phyloP scores from a whole-genome alignment of 2,113 vertebrate species.

The Hydrolagus affinis region DNA sequence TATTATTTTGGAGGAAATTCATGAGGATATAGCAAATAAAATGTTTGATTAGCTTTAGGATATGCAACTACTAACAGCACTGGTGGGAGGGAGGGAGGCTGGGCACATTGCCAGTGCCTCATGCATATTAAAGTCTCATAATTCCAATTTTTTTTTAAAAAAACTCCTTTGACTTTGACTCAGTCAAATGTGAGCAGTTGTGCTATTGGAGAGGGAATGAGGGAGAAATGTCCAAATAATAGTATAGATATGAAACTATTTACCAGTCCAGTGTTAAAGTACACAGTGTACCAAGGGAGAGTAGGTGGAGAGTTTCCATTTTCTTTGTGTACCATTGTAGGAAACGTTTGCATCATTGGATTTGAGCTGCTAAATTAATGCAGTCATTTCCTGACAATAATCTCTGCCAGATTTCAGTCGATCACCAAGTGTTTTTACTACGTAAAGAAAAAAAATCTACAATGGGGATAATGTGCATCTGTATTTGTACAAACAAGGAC shows the following conservation, averaged over 20 bases:
- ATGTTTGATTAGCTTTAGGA: too few species aligned
- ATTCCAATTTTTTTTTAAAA: not conserved
- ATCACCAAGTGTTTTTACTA: not conserved
- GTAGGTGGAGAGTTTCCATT: not conserved
- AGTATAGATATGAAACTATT: not conserved
- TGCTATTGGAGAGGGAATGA: not conserved
- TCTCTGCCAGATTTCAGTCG: slow-evolving; percentile 3
- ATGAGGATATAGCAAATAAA: too few species aligned
- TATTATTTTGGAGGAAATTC: too few species aligned
- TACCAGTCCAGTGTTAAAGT: not conserved
- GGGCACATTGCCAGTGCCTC: not conserved
- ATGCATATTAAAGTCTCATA: not conserved
- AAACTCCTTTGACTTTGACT: not conserved
- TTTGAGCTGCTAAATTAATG: not conserved
- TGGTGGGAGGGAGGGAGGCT: not conserved
- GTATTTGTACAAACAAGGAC: not conserved
- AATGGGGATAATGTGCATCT: too few species aligned
- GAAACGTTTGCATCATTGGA: not conserved
- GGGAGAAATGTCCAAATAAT: not conserved
- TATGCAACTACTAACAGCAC: not conserved
- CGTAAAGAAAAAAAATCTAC: not conserved
- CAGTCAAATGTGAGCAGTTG: not conserved
- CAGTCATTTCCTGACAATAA: slow-evolving; percentile 9
- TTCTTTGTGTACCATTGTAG: not conserved
- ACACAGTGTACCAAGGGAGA: not conserved